phyloP scores from a whole-genome alignment of 2,113 vertebrate species.

The Monarcha castaneiventris region DNA sequence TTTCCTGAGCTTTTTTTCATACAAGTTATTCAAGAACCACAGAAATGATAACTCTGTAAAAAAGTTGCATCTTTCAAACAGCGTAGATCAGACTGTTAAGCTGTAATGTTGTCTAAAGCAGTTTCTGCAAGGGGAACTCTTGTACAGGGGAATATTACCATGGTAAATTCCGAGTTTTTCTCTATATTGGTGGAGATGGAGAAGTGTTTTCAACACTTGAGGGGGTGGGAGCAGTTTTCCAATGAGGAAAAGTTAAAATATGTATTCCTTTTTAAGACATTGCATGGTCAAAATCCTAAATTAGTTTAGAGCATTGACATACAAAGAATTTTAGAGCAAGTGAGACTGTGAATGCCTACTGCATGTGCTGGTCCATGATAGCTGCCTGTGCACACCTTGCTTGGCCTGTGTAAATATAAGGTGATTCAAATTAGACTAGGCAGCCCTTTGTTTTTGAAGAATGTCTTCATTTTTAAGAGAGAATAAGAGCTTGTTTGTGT shows the following conservation, averaged over 20 bases:
- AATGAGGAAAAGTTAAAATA: constrained; percentile 16
- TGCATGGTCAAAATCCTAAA: constrained; percentile 16
- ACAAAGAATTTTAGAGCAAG: neutral
- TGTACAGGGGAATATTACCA: neutral
- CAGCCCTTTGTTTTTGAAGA: neutral
- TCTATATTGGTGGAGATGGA: neutral
- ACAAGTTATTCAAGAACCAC: neutral
- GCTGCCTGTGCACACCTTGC: neutral
- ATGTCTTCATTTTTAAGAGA: neutral
- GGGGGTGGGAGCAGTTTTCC: constrained; percentile 5
- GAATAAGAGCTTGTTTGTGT: neutral
- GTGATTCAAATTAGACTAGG: neutral
- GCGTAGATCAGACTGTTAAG: neutral
- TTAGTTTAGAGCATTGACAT: neutral
- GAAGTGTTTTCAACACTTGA: constrained; percentile 17
- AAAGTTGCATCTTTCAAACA: neutral
- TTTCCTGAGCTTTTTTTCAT: neutral
- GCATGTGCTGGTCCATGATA: neutral
- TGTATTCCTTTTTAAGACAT: neutral
- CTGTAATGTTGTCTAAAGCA: neutral
- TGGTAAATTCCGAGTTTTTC: constrained; percentile 8
- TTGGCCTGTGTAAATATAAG: neutral
- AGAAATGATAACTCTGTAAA: neutral
- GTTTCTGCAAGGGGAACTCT: neutral
- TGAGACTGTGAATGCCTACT: neutral